Conservation (phyloP, 2,113 vertebrate species). For the Eleginops maclovinus region DNA sequence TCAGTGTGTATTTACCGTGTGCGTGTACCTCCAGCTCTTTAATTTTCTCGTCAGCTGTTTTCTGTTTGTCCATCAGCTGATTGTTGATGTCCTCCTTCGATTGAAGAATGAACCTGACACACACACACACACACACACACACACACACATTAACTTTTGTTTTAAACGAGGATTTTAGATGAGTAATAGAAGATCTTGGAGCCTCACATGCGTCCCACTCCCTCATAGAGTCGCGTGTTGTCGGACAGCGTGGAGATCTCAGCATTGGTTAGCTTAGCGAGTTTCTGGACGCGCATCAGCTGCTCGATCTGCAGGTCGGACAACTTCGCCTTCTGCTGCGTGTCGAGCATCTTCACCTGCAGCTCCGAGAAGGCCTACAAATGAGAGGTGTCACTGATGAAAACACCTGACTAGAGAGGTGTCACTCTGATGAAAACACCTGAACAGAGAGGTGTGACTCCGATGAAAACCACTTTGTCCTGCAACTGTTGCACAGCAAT, state of each 20-base stretch:
- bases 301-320: conserved; percentile 97
- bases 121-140: conserved; percentile 9
- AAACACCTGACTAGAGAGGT: no score
- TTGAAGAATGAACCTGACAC: conserved; percentile 95
- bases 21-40: conserved; percentile 92
- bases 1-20: not conserved
- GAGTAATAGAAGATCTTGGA: no score
- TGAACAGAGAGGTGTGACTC: not conserved
- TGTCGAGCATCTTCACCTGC: conserved; percentile 96
- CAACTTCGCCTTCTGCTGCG: conserved; percentile 96
- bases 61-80: conserved; percentile 93
- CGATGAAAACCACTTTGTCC: no score
- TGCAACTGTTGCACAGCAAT: no score
- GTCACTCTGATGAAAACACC: not conserved
- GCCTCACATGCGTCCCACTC: conserved; percentile 96
- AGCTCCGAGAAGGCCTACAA: conserved; percentile 93
- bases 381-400: not conserved
- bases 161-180: no score
- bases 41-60: conserved; percentile 95
- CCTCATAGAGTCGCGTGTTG: conserved; percentile 94
- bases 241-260: conserved; percentile 90
- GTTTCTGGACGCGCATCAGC: conserved; percentile 92
- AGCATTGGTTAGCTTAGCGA: conserved; percentile 90
- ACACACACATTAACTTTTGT: no score
- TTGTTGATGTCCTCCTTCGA: conserved; percentile 93